A percentile compares a stretch with the other conserved stretches of the same genome.
Evolutionary conservation across 2,888 invertebrate genomes (phyloP).

Genomic region (Lasioglossum morio): DNA sequence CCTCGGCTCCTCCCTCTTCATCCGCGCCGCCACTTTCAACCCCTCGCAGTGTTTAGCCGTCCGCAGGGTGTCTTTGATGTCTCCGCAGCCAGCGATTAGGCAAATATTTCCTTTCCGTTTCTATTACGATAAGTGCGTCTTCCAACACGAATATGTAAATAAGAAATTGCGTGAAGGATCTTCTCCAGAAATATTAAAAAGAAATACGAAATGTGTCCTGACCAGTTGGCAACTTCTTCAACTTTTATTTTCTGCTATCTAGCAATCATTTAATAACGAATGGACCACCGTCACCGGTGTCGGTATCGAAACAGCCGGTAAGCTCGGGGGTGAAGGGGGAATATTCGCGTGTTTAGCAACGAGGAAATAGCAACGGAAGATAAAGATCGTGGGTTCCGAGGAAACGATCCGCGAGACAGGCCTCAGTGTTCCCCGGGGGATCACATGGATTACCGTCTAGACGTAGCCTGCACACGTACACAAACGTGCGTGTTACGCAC

Average conservation of each 20-base stretch:
- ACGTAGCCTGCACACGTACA: slow-evolving; percentile 15
- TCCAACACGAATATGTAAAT: background rate
- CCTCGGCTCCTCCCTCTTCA: slow-evolving; percentile 38
- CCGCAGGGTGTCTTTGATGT: slow-evolving; percentile 13
- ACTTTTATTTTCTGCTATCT: no score
- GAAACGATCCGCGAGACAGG: background rate
- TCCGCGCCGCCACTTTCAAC: background rate
- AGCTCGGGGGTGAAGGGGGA: background rate
- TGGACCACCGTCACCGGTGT: no score
- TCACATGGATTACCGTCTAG: slow-evolving; percentile 26
- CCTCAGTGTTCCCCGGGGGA: slow-evolving; percentile 27
- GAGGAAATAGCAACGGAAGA: background rate
- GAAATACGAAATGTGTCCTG: no score
- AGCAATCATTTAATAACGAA: no score
- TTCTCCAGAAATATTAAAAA: no score
- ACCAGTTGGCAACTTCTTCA: no score
- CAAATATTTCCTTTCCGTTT: background rate
- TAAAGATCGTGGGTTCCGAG: slow-evolving; percentile 1
- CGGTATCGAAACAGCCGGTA: background rate
- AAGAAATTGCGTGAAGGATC: no score
- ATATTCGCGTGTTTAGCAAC: background rate
- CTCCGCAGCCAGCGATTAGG: background rate
- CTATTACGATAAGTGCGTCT: background rate
- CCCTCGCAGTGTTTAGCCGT: slow-evolving; percentile 8
- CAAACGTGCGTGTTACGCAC: slow-evolving; percentile 15